phyloP scores from a whole-genome alignment of 2,797 vertebrate genomes.

The Oceanodroma leucorhoa region DNA sequence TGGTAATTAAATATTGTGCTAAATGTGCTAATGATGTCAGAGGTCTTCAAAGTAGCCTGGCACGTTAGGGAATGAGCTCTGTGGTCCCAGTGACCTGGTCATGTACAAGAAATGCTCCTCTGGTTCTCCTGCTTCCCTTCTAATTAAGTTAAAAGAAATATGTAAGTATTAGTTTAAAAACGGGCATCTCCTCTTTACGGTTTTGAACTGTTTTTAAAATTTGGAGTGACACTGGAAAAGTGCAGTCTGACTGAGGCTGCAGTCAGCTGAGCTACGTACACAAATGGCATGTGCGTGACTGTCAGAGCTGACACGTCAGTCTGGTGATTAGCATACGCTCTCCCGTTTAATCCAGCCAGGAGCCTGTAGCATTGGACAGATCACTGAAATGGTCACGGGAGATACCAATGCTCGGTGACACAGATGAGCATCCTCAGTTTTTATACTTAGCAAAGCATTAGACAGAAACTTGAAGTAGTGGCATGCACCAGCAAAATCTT shows the following conservation, averaged over 20 bases:
- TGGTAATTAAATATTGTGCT: not conserved
- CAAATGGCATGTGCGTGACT: not conserved
- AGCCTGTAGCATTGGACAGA: not conserved
- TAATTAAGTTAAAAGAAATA: not conserved
- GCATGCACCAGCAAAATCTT: not conserved
- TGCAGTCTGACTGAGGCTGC: not conserved
- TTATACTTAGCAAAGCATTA: not conserved
- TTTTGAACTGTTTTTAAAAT: not conserved
- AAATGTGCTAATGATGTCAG: not conserved
- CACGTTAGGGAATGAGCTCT: not conserved
- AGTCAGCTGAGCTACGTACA: rapidly evolving
- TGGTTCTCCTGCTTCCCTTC: not conserved
- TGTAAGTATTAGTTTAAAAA: not conserved
- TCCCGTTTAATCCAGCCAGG: not conserved
- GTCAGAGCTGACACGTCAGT: not conserved
- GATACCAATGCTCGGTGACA: not conserved
- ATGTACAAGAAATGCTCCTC: not conserved
- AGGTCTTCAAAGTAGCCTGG: not conserved
- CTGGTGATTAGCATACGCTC: not conserved
- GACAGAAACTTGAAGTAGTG: not conserved
- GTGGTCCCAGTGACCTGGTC: not conserved
- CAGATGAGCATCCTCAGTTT: not conserved
- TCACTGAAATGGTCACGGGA: not conserved
- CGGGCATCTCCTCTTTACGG: rapidly evolving
- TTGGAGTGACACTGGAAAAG: not conserved